phyloP scores from a whole-genome alignment of 2,113 vertebrate species.

The Ptilonorhynchus violaceus region DNA sequence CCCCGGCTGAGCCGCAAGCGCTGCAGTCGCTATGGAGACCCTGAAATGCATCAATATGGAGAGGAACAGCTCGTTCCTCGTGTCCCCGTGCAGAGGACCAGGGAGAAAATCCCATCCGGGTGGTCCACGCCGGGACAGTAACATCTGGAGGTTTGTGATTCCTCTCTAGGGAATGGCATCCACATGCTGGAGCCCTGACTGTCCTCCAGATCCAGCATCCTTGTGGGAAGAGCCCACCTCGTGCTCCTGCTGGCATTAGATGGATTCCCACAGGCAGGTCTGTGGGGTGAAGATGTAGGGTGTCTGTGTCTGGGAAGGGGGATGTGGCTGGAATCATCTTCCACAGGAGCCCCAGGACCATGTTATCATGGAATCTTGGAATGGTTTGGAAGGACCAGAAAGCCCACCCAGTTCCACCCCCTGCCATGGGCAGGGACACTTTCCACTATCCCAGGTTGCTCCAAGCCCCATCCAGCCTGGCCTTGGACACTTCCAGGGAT shows the following conservation, averaged over 20 bases:
- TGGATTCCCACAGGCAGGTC: background rate
- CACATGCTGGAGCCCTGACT: background rate
- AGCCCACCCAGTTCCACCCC: accelerated
- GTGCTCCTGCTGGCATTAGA: background rate
- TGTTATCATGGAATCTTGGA: background rate
- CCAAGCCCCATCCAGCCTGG: accelerated
- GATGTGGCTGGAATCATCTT: background rate
- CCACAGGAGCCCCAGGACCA: background rate
- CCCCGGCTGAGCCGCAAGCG: accelerated
- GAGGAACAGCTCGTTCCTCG: slow-evolving; percentile 20
- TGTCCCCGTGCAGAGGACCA: background rate
- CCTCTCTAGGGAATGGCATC: background rate
- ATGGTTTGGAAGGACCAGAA: background rate
- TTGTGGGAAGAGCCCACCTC: background rate
- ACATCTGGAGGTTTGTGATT: background rate
- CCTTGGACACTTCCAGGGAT: background rate
- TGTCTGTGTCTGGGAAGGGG: background rate
- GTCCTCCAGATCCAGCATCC: background rate
- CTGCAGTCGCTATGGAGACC: slow-evolving; percentile 26
- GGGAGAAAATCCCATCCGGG: background rate
- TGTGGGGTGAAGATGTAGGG: background rate
- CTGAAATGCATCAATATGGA: background rate
- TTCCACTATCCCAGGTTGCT: accelerated
- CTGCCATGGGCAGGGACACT: background rate
- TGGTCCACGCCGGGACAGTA: background rate